Percentiles rank a stretch among this genome's conserved stretches.
Conservation (phyloP, 2,113 vertebrate species). For the Triplophysa siluroides region DNA sequence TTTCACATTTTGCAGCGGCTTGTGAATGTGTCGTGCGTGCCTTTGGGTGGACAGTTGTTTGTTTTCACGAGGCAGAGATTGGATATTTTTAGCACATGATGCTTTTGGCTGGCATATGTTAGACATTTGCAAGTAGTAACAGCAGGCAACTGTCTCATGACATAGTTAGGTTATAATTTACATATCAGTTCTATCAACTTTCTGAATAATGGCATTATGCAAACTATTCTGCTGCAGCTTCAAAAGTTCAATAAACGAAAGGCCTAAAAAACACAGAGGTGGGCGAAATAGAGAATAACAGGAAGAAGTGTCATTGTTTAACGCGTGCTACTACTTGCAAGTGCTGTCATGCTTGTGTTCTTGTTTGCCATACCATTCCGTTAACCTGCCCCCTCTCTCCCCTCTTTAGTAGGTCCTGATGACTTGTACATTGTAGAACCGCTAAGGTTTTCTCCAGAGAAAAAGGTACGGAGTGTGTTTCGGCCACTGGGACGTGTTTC, state of each 20-base stretch:
- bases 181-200: too few relatives aligned
- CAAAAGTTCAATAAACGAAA: neutral
- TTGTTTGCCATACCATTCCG: conserved; percentile 69
- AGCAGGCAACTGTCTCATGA: neutral
- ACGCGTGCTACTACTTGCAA: conserved; percentile 68
- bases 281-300: neutral
- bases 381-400: conserved; percentile 75
- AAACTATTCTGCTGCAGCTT: neutral
- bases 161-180: too few relatives aligned
- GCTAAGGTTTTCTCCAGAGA: conserved; percentile 97
- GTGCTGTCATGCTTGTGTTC: conserved; percentile 71
- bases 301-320: neutral
- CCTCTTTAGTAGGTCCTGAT: conserved; percentile 88
- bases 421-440: conserved; percentile 99
- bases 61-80: conserved; percentile 57
- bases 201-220: neutral
- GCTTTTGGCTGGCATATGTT: conserved; percentile 64
- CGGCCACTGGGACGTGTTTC: conserved; percentile 52
- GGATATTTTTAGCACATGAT: conserved; percentile 60
- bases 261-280: neutral
- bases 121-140: conserved; percentile 74
- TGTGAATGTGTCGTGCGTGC: conserved; percentile 11
- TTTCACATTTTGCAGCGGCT: conserved; percentile 21
- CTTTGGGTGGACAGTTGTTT: conserved; percentile 66
- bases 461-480: conserved; percentile 87